Evolutionary conservation across 2,888 invertebrate species (phyloP), one percentile per base, ranked within the genome.

Genomic region (Sisyra nigra): DNA sequence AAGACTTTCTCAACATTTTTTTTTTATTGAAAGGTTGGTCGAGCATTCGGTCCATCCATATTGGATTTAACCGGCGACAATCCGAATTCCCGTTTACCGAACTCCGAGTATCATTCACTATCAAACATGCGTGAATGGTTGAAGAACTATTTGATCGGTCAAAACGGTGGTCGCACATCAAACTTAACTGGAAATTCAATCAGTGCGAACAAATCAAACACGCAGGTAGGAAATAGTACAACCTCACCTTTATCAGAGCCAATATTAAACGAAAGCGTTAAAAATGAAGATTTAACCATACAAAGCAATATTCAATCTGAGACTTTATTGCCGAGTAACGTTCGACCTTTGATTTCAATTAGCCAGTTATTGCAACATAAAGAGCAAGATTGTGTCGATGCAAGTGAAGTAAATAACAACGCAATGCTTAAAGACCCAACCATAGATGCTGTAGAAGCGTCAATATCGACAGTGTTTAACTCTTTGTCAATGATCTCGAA

Each of bases 61-160:
- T 63, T 91, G 51, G 91, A 92, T 63, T 66, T 88, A 57, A 80
- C 79, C 9, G 80, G 78, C 41, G 74, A 72, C 48, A 88, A 89
- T 62, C 87, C 87, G 19, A 79, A 80, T 64, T 83, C 85, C 41
- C 74, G 88, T 48, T 62, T 89, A 48, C 76, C 78, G n/a, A 73
- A 79, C 59, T 85, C 87, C 10, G 86, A 83, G 57, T 84, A 79
- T 63, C 78, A 79, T 56, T 75, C 72, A 45, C 59, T 86, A 47
- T 60, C 69, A 47, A 79, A 83, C 44, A 62, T 82, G 39, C 65
- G 75, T 40, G 78, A 80, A 19, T 76, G 76, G 71, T 61, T 79
- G 47, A 63, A 72, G 31, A 48, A 52, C 17, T 55, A 55, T 48
- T 59, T 57, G 50, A n/a, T 18, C 30, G 38, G 43, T 17, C 33